Evolutionary conservation across 2,888 invertebrate species (phyloP), one percentile per base, ranked within the genome.

Genomic region (Lithophane semibrunnea): DNA sequence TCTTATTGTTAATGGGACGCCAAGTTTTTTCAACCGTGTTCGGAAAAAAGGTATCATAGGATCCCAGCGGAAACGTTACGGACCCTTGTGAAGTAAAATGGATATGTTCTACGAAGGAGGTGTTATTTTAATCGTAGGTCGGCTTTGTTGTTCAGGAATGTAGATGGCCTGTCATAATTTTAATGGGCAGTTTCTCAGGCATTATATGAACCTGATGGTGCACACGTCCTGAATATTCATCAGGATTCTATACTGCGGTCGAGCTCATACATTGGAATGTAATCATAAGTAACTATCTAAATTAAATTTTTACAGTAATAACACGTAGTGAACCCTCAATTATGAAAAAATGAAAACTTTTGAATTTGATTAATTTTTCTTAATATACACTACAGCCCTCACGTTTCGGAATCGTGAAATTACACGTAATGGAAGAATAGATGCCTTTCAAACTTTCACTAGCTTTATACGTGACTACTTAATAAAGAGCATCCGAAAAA

Each of bases 1-100:
- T 96, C 95, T 96, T 96, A 96, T 96, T 96, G 94, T 96, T 96
- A 96, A 96, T 96, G 95, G 96, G 96, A 96, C 96, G 96, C 96
- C 94, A 96, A 93, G 95, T 96, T 96, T 96, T 96, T 96, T 96
- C 93, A 93, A 93, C 90, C 86, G 90, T 90, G 92, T 92, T 93
- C 92, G 96, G 95, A 96, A 96, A 96, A 96, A 95, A 94, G 92
- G 94, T 95, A 96, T 94, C 95, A 94, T 94, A 94, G 94, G 94
- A 94, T 93, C 96, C 95, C 96, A 95, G 94, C 96, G 96, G 96
- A 96, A 96, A 96, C 95, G 96, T 96, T 96, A 96, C 94, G 95
- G 94, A 93, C 94, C 95, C 95, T 95, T 95, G 92, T 95, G 94
- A 95, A 95, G 95, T 95, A 95, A 95, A 96, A 96, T 95, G 94